Conservation (phyloP, 2,113 vertebrate species). For the Campylorhamphus procurvoides region DNA sequence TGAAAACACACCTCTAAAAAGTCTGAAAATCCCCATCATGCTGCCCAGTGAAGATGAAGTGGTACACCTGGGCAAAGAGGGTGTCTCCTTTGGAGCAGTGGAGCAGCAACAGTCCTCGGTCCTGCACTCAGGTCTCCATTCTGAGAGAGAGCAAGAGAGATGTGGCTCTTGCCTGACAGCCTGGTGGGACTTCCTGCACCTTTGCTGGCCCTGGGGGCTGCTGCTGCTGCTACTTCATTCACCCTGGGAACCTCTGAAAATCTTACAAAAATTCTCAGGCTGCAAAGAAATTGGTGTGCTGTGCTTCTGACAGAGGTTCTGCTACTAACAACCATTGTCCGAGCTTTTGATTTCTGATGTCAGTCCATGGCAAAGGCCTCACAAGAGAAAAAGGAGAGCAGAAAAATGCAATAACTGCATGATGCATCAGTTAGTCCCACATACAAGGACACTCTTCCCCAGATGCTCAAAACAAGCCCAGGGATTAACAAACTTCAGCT, state of each 20-base stretch:
- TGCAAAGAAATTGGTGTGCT: background rate
- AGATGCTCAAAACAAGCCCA: background rate
- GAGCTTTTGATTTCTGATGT: background rate
- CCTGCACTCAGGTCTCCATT: background rate
- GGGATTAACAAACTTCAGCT: background rate
- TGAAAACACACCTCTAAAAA: background rate
- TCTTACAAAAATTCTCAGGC: background rate
- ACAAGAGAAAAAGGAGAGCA: background rate
- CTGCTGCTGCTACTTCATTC: fast-evolving
- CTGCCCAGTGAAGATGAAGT: background rate
- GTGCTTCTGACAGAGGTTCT: background rate
- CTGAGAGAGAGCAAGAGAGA: fast-evolving
- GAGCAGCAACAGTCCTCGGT: background rate
- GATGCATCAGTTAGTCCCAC: background rate
- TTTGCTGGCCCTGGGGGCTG: background rate
- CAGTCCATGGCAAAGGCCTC: background rate
- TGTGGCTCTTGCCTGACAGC: background rate
- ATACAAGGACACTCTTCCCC: background rate
- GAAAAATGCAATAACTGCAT: background rate
- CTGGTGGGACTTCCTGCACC: background rate
- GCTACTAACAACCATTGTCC: fast-evolving
- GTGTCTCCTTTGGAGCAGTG: background rate
- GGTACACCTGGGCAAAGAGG: background rate
- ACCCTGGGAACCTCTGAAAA: background rate
- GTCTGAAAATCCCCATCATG: background rate